Evolutionary conservation across 1,140 invertebrate genomes (phyloP).

Genomic region (Conus betulinus): DNA sequence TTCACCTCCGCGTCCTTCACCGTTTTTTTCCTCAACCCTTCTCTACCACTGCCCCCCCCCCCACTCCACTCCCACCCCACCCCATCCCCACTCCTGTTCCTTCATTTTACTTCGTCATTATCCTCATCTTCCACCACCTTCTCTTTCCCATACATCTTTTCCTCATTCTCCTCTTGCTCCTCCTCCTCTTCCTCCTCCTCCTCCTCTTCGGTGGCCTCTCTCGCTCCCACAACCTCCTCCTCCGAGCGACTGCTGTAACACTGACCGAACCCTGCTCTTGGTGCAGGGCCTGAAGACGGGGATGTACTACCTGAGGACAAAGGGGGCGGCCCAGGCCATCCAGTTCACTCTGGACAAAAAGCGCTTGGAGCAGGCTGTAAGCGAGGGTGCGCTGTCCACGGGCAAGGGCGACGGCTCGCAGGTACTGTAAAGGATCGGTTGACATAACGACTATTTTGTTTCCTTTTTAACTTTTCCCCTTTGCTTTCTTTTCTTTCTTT

Average conservation of each 20-base stretch:
- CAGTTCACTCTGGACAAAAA: slow-evolving; percentile 98
- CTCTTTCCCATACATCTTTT: background rate
- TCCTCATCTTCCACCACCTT: background rate
- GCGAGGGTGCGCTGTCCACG: slow-evolving; percentile 24
- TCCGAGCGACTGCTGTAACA: background rate
- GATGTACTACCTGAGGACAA: slow-evolving; percentile 99
- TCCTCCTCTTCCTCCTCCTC: background rate
- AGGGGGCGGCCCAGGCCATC: slow-evolving; percentile 96
- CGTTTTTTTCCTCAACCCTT: background rate
- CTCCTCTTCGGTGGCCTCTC: background rate
- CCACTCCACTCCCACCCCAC: background rate
- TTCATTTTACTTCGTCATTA: background rate
- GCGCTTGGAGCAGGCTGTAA: slow-evolving; percentile 74
- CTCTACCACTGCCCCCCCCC: background rate
- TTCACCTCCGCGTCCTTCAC: background rate
- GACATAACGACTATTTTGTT: no score
- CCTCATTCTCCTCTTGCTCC: background rate
- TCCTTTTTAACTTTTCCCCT: no score
- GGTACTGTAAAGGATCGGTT: background rate
- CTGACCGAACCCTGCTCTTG: background rate
- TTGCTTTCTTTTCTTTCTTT: slow-evolving; percentile 77
- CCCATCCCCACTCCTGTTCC: background rate
- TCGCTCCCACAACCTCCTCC: background rate
- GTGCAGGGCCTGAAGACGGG: slow-evolving; percentile 95
- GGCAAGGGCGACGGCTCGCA: background rate